A percentile compares a stretch with the other conserved stretches of the same genome.
These are phyloP conservation scores for Hirtodrosophila trivittata DNA, from an alignment of 2,888 invertebrate species.

Conservation along the genomic window DNA sequence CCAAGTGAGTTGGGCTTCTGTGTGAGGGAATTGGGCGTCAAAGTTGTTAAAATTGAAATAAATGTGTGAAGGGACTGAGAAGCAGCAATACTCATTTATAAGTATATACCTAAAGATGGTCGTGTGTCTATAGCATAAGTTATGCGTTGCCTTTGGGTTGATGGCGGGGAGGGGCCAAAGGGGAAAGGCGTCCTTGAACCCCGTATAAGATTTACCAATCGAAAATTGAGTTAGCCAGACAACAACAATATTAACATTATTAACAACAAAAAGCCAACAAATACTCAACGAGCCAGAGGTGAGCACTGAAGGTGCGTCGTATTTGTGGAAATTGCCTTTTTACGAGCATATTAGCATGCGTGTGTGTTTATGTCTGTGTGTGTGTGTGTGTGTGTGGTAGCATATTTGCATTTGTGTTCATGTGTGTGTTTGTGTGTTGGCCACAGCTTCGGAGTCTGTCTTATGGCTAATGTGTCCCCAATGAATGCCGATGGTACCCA, in stretches of 20 bases:
- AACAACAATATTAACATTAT: slow-evolving; percentile 17
- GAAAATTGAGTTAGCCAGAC: slow-evolving; percentile 76
- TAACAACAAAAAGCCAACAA: slow-evolving; percentile 35
- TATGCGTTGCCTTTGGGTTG: slow-evolving; percentile 45
- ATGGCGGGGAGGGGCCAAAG: slow-evolving; percentile 40
- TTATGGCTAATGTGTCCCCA: slow-evolving; percentile 80
- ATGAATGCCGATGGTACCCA: slow-evolving; percentile 65
- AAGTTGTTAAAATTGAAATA: slow-evolving; percentile 66
- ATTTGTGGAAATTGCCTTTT: slow-evolving; percentile 80
- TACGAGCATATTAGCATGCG: slow-evolving; percentile 76
- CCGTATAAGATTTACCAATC: slow-evolving; percentile 68
- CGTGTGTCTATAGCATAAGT: slow-evolving; percentile 46
- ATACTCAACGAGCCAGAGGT: slow-evolving; percentile 57
- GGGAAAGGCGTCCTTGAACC: slow-evolving; percentile 49
- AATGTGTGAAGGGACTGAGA: slow-evolving; percentile 71
- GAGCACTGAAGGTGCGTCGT: slow-evolving; percentile 45
- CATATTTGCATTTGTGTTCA: slow-evolving; percentile 62
- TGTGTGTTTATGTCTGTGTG: slow-evolving; percentile 33
- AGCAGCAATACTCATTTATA: slow-evolving; percentile 21
- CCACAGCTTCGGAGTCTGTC: slow-evolving; percentile 57
- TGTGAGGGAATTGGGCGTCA: slow-evolving; percentile 41
- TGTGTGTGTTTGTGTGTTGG: slow-evolving; percentile 39
- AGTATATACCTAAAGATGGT: slow-evolving; percentile 9
- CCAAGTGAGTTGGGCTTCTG: too few relatives aligned
- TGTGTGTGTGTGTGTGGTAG: slow-evolving; percentile 23